Base-by-base conservation (phyloP, 2,797 vertebrate genomes). In the Macroramphosus scolopax region DNA sequence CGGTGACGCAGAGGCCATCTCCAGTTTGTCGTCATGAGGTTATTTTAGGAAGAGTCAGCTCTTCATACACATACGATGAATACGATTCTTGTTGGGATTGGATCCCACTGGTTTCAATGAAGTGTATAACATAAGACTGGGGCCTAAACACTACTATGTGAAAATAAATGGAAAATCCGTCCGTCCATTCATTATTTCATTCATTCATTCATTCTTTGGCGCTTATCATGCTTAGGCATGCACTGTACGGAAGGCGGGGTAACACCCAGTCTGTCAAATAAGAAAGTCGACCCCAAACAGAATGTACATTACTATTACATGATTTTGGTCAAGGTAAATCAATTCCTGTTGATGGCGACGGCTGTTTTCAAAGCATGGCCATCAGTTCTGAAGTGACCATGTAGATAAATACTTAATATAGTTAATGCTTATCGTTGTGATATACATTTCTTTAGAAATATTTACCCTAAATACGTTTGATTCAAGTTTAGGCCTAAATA, bases 1-100 rank as follows among this genome's bases (percentile, higher is more conserved):
- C 13, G 17, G 51, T 80, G 77, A 81, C 75, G 74, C 73, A 72
- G 54, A 33, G 61, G 41, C 63, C 57, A 3, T 41, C 31, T 33
- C 25, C 48, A 34, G 38, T 64, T 35, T 45, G 50, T 38, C 37
- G 44, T 16, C 6, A 42, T 18, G 0, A 14, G 12, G 22, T 16
- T 32, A 17, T 50, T 22, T 45, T 30, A 13, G 5, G 6, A 8
- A 25, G 20, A 13, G n/a, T n/a, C n/a, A n/a, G n/a, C n/a, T 26
- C 9, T n/a, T 8, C 8, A 2, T 15, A 8, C 5, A 3, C 5
- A 8, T 2, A 9, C 13, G 2, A 36, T 4, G 2, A 17, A 51
- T 9, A 5, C n/a, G n/a, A n/a, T n/a, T n/a, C n/a, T n/a, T 15
- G 18, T n/a, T 12, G 13, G n/a, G 29, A 26, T 37, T 40, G 17